These are phyloP conservation scores for Trialeurodes vaporariorum DNA, from an alignment of 1,140 invertebrate species.

Conservation along the genomic window DNA sequence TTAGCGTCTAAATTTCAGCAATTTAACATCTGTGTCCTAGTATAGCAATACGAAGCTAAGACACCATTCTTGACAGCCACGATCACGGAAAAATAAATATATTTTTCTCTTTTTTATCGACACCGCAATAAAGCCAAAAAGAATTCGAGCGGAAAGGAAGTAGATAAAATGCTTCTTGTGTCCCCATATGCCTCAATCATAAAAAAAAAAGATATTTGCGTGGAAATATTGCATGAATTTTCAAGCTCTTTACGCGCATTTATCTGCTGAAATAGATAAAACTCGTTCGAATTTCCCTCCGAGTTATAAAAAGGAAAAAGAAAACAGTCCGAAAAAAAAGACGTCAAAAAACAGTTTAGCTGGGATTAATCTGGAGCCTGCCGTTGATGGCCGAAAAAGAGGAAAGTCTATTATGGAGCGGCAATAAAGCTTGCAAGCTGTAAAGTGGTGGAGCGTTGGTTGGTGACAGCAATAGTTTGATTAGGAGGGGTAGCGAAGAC, in stretches of 20 bases:
- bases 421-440: neutral
- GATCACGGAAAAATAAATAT: too few relatives aligned
- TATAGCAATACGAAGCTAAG: too few relatives aligned
- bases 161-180: neutral
- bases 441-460: neutral
- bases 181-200: neutral
- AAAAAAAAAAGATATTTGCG: neutral
- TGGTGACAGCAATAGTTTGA: too few relatives aligned
- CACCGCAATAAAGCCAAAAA: too few relatives aligned
- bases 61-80: too few relatives aligned
- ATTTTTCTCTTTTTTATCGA: too few relatives aligned
- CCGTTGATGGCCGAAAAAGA: neutral
- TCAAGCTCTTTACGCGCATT: too few relatives aligned
- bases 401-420: neutral
- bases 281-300: neutral
- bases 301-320: constrained; percentile 1
- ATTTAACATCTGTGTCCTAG: too few relatives aligned
- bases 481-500: neutral
- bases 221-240: neutral
- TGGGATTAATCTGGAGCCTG: neutral
- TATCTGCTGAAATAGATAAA: neutral
- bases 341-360: neutral
- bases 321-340: neutral
- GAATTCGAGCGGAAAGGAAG: neutral
- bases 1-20: too few relatives aligned